Conservation (phyloP, 2,888 invertebrate genomes). For the Heliconius aoede region DNA sequence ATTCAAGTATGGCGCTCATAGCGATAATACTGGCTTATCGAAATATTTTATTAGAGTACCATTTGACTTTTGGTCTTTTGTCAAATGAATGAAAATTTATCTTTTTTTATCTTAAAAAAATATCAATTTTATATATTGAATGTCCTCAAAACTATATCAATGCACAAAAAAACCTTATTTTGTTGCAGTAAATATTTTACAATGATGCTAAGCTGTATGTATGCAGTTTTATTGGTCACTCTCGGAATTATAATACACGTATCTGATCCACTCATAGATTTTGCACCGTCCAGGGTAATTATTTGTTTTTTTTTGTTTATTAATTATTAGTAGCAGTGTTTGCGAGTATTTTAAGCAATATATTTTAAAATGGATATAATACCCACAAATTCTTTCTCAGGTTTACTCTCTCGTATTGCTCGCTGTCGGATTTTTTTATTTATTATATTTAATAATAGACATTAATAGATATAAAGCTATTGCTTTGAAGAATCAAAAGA, state of each 20-base stretch:
- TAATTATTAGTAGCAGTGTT: too few relatives aligned
- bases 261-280: slow-evolving; percentile 81
- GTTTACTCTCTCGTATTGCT: slow-evolving; percentile 85
- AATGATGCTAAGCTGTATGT: slow-evolving; percentile 86
- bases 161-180: background rate
- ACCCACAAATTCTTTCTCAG: slow-evolving; percentile 80
- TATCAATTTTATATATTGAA: slow-evolving; percentile 5
- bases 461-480: slow-evolving; percentile 83
- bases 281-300: slow-evolving; percentile 82
- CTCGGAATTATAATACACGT: slow-evolving; percentile 86
- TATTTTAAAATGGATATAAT: too few relatives aligned
- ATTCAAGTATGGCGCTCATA: slow-evolving; percentile 3
- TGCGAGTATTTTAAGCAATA: background rate
- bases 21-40: background rate
- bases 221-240: slow-evolving; percentile 87
- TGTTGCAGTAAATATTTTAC: slow-evolving; percentile 84
- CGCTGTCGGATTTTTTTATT: slow-evolving; percentile 83
- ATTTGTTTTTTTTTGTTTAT: too few relatives aligned
- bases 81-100: background rate
- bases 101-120: too few relatives aligned
- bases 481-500: slow-evolving; percentile 74
- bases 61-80: background rate
- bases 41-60: slow-evolving; percentile 3
- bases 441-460: slow-evolving; percentile 85
- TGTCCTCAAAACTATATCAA: slow-evolving; percentile 27